Evolutionary conservation across 2,888 invertebrate genomes (phyloP), one percentile per base, ranked within the genome.

Genomic region (Serripes groenlandicus): DNA sequence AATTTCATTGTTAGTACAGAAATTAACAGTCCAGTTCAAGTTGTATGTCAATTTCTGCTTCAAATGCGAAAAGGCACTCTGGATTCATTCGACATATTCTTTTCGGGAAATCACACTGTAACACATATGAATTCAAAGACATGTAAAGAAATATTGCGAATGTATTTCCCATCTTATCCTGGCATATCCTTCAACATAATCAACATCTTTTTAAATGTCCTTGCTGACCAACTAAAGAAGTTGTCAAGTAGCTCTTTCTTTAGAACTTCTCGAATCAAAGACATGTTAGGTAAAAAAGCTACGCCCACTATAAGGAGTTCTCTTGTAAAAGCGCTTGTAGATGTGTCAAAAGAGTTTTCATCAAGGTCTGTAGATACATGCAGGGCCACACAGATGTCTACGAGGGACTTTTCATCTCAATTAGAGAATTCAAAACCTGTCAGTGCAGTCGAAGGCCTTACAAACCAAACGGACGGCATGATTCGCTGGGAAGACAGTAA

Each of bases 211-310:
- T 11, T 90, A 1, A 81, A 86, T 74, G 87, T 90, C n/a, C 75
- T 90, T 32, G 85, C 90, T n/a, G 90, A 90, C 66, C 90, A 91
- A 68, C 66, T 91, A n/a, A 91, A 90, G 42, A 91, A 89, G 72
- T 74, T 90, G 62, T 85, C 89, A 5, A 69, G 81, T 18, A 91
- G 90, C 77, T 62, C 83, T 21, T 91, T 87, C 71, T 90, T 90
- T 49, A 74, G 78, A 74, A 66, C 76, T 18, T 62, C 69, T 18
- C 73, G 80, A 26, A 73, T 86, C 5, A 64, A 23, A 28, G 86
- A 86, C 42, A 86, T 86, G 86, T 52, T 72, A 42, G 83, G 86
- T 37, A 26, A 71, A 7, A 79, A 79, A 52, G 26, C 30, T 23
- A 3, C 15, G 0, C 37, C 78, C 0, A 58, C 58, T 11, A 54